A percentile compares a stretch with the other conserved stretches of the same genome.
These are phyloP conservation scores for Bombus cullumanus DNA, from an alignment of 1,140 invertebrate genomes.

Conservation along the genomic window DNA sequence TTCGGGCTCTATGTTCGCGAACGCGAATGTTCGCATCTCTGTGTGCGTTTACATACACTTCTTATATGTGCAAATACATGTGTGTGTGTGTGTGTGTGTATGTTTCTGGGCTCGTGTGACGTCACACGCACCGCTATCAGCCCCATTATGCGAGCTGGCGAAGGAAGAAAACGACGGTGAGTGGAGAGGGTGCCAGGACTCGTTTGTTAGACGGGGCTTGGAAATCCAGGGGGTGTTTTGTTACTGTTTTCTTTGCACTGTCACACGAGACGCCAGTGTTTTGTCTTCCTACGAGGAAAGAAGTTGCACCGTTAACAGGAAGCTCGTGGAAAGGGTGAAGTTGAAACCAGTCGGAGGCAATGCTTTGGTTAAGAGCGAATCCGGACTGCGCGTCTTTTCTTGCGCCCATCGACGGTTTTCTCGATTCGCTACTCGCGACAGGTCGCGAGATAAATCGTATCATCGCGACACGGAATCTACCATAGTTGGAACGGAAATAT, in stretches of 20 bases:
- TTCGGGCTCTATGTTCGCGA: conserved; percentile 73
- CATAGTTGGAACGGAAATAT: too few relatives aligned
- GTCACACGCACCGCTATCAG: conserved; percentile 72
- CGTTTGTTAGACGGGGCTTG: conserved; percentile 75
- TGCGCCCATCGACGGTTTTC: conserved; percentile 15
- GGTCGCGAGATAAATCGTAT: conserved; percentile 49
- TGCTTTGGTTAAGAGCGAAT: conserved; percentile 59
- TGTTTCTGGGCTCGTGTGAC: conserved; percentile 71
- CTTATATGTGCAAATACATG: neutral
- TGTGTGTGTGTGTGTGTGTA: conserved; percentile 58
- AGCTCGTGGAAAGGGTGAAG: conserved; percentile 31
- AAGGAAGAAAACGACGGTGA: conserved; percentile 30
- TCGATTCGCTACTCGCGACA: neutral
- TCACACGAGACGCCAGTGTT: conserved; percentile 63
- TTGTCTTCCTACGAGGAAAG: conserved; percentile 54
- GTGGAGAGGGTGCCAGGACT: conserved; percentile 73
- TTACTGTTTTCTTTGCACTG: conserved; percentile 71
- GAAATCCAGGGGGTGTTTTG: conserved; percentile 71
- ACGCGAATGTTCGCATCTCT: conserved; percentile 26
- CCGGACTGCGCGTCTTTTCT: conserved; percentile 48
- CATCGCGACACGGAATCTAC: neutral
- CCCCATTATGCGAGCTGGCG: conserved; percentile 65
- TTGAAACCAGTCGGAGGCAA: conserved; percentile 51
- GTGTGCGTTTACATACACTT: conserved; percentile 51
- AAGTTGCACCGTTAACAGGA: conserved; percentile 44